phyloP scores from a whole-genome alignment of 2,797 vertebrate genomes.

The Melanotaenia boesemani region DNA sequence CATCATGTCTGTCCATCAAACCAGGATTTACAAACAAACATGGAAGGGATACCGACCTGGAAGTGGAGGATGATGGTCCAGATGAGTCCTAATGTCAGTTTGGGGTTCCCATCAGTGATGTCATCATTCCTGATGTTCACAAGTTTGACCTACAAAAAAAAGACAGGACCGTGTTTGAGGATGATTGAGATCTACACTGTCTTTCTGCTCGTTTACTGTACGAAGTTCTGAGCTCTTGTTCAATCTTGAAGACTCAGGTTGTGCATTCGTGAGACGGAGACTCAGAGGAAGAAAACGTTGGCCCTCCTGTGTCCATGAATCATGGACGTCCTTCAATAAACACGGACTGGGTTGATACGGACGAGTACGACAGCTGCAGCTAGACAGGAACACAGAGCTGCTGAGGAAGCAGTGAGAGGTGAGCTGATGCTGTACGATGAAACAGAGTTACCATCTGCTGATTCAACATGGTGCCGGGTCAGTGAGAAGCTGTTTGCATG shows the following conservation, averaged over 20 bases:
- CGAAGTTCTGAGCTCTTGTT: conserved; percentile 1
- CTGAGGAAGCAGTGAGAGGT: no score
- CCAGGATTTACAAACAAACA: background rate
- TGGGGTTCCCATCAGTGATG: conserved; percentile 98
- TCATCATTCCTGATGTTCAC: conserved; percentile 99
- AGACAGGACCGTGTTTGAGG: background rate
- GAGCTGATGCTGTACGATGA: no score
- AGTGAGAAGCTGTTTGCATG: no score
- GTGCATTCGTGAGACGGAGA: background rate
- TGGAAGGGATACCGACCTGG: conserved; percentile 85
- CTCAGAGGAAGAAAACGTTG: conserved; percentile 25
- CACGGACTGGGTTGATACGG: no score
- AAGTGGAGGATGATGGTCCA: conserved; percentile 99
- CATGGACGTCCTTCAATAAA: no score
- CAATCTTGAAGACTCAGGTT: no score
- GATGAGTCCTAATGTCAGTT: conserved; percentile 96
- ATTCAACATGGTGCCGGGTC: no score
- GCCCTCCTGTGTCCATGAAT: conserved; percentile 9
- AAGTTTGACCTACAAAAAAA: conserved; percentile 89
- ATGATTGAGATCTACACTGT: background rate
- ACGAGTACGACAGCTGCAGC: no score
- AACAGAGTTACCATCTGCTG: no score
- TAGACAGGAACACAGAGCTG: no score
- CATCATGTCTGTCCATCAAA: no score
- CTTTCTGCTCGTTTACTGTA: no score